phyloP scores from a whole-genome alignment of 2,888 invertebrate genomes.

The Drepanosiphum platanoidis region DNA sequence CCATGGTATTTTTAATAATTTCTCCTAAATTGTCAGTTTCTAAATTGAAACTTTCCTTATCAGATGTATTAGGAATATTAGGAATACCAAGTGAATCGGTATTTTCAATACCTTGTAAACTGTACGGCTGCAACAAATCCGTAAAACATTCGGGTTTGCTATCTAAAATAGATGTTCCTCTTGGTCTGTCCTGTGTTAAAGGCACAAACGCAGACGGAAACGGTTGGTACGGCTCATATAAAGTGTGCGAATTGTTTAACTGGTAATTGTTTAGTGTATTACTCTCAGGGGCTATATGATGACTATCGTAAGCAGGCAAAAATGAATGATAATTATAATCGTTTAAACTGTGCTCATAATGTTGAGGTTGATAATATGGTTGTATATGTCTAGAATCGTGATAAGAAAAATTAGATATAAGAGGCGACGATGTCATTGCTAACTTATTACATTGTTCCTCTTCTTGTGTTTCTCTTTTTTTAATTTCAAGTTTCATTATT shows the following conservation, averaged over 20 bases:
- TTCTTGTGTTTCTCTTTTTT: conserved; percentile 77
- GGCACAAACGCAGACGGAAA: conserved; percentile 44
- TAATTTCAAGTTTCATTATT: conserved; percentile 89
- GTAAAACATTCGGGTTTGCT: conserved; percentile 45
- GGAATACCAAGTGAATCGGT: conserved; percentile 33
- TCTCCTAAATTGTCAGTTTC: conserved; percentile 84
- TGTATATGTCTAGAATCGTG: conserved; percentile 46
- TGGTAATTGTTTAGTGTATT: conserved; percentile 26
- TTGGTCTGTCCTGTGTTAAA: conserved; percentile 10
- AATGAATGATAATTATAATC: conserved; percentile 56
- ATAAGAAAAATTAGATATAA: conserved; percentile 57
- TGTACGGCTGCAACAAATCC: conserved; percentile 41
- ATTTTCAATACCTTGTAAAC: conserved; percentile 19
- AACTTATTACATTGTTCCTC: conserved; percentile 65
- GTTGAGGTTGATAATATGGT: conserved; percentile 48
- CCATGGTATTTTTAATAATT: conserved; percentile 91
- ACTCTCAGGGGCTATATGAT: conserved; percentile 24
- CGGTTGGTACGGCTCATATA: conserved; percentile 43
- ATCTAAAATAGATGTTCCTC: conserved; percentile 8
- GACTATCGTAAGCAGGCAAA: conserved; percentile 39
- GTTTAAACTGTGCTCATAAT: conserved; percentile 44
- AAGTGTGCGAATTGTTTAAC: background rate
- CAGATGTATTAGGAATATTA: conserved; percentile 28
- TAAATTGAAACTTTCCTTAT: conserved; percentile 68
- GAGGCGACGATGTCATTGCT: conserved; percentile 53